These are phyloP conservation scores for Dastarcus helophoroides DNA, from an alignment of 2,888 invertebrate species.

Conservation along the genomic window DNA sequence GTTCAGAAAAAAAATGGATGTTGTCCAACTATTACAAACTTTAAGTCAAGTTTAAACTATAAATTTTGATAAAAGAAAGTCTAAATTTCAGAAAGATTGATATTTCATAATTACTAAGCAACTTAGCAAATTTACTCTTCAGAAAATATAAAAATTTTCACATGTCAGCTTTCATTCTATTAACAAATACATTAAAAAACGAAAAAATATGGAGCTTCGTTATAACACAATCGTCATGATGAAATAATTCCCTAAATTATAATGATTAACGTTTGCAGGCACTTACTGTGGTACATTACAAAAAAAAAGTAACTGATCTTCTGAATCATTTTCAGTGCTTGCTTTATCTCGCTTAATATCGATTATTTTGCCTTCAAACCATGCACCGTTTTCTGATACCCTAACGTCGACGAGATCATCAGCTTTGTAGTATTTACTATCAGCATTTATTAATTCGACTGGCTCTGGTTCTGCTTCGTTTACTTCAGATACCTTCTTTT, in stretches of 20 bases:
- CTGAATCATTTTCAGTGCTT: conserved; percentile 1
- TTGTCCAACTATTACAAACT: too few species aligned
- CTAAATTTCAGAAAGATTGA: too few species aligned
- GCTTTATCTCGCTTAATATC: conserved; percentile 6
- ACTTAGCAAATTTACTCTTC: too few species aligned
- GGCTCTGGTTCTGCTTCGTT: conserved; percentile 9
- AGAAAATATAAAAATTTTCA: too few species aligned
- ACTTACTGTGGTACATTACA: conserved; percentile 7
- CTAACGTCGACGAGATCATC: conserved; percentile 59
- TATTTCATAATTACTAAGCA: too few species aligned
- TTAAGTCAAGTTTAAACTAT: too few species aligned
- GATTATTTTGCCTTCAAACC: conserved; percentile 58
- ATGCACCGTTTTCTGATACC: conserved; percentile 48
- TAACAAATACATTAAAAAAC: too few species aligned
- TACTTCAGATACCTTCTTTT: conserved; percentile 2
- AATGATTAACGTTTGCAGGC: neutral
- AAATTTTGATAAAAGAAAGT: too few species aligned
- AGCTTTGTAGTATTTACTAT: conserved; percentile 41
- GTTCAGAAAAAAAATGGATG: too few species aligned
- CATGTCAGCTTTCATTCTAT: too few species aligned
- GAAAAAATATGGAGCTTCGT: neutral
- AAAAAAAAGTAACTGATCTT: conserved; percentile 6
- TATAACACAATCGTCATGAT: neutral
- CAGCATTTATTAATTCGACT: conserved; percentile 29
- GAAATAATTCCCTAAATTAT: neutral